These are phyloP conservation scores for Propithecus deckenii DNA, from an alignment of 2,797 vertebrate genomes.

Conservation along the genomic window DNA sequence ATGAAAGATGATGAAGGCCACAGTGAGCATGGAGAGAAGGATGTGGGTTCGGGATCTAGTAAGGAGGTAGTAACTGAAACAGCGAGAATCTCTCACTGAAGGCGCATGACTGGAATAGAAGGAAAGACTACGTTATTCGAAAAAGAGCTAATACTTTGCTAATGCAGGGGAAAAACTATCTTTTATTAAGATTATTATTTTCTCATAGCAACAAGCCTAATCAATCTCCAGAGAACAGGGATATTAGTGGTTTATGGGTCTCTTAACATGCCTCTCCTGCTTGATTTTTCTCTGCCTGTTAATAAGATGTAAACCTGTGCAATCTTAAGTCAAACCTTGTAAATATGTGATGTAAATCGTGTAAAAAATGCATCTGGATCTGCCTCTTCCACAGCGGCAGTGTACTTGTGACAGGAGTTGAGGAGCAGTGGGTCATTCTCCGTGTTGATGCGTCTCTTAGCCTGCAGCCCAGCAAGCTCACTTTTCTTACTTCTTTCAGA, in stretches of 20 bases:
- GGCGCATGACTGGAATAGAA: not conserved
- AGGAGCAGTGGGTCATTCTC: not conserved
- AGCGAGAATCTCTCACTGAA: not conserved
- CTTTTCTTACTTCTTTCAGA: slow-evolving; percentile 54
- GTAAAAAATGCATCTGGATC: slow-evolving; percentile 60
- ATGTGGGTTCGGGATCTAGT: not conserved
- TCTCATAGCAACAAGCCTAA: slow-evolving; percentile 72
- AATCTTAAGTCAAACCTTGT: slow-evolving; percentile 73
- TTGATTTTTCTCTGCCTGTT: slow-evolving; percentile 58
- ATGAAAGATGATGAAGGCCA: not conserved
- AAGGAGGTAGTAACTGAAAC: not conserved
- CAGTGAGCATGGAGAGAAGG: not conserved
- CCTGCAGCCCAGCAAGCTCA: slow-evolving; percentile 34
- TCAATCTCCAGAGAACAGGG: slow-evolving; percentile 75
- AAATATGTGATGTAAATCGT: slow-evolving; percentile 69
- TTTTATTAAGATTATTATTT: slow-evolving; percentile 78
- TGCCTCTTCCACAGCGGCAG: slow-evolving; percentile 32
- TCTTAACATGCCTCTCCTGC: slow-evolving; percentile 76
- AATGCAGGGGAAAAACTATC: slow-evolving; percentile 40
- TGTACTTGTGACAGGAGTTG: not conserved
- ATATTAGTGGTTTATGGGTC: slow-evolving; percentile 80
- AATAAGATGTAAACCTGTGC: slow-evolving; percentile 76
- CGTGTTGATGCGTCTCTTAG: slow-evolving; percentile 13
- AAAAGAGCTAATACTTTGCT: slow-evolving; percentile 16
- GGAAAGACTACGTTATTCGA: not conserved